Base-by-base conservation (phyloP, 2,113 vertebrate species). In the Hippolais icterina region DNA sequence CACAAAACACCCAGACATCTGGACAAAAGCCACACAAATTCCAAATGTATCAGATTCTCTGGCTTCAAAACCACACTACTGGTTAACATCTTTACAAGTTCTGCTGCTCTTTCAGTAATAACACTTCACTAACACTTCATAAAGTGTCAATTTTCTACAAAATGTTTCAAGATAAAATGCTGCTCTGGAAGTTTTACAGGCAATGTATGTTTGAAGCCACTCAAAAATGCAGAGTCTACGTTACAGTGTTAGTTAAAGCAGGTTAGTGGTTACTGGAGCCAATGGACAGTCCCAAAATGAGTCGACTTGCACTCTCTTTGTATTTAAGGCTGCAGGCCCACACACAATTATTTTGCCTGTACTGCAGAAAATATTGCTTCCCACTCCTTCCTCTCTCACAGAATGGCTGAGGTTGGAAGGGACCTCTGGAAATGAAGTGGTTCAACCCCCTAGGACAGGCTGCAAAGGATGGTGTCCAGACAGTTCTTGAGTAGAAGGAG, bases 41-140 rank as follows among this genome's bases (percentile, higher is more conserved):
- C 31, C 42, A 66, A 75, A 84, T n/a, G 22, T 44, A 52, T 93
- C 37, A 75, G 44, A 52, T 60, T 68, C 23, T 52, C 78, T 60
- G 44, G 33, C 52, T 75, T 81, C 74, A 70, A 74, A 84, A 70
- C 22, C 22, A 15, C n/a, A 41, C 68, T 47, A 63, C 54, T 92
- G 46, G 69, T 87, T 90, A 94, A 75, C 53, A 65, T 59, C 65
- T 87, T 74, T n/a, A 66, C 21, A 82, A 91, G 52, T 63, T 91
- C 69, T 88, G 71, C 59, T 81, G 72, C 44, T 63, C 52, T 27
- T 54, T 70, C 56, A 88, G 54, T 39, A 80, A 44, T 27, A 87
- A 60, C 35, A 65, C 60, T 80, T 83, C 50, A 53, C 31, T 54
- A 68, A 56, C 25, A 70, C 44, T 68, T 74, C 23, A 52, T 29